Evolutionary conservation across 53 echinoderm and acorn worm genomes (phyloP).

Genomic region (Stichopus horrens): DNA sequence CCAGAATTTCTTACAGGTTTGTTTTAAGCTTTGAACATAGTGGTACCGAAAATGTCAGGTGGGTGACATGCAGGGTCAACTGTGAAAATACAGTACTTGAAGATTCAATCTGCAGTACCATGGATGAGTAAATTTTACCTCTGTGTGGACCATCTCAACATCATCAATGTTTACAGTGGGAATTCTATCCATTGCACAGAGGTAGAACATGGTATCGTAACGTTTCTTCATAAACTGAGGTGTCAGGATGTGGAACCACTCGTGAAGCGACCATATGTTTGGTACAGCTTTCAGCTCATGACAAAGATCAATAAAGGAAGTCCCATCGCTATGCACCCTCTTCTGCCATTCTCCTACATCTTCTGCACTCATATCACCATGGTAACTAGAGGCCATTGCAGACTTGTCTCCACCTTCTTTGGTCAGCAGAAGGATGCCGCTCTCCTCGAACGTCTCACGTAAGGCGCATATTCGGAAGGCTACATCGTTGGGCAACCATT

Average conservation of each 20-base stretch:
- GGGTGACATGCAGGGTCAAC: too few relatives aligned
- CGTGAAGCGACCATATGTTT: conserved; percentile 82
- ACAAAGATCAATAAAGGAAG: conserved; percentile 69
- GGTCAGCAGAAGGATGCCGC: conserved; percentile 69
- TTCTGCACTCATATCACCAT: background rate
- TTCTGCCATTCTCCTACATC: conserved; percentile 64
- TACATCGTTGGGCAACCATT: conserved; percentile 66
- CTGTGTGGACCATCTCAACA: conserved; percentile 65
- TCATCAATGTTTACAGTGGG: conserved; percentile 70
- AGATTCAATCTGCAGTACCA: too few relatives aligned
- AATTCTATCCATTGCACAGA: conserved; percentile 65
- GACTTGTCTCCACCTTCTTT: background rate
- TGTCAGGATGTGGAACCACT: conserved; percentile 86
- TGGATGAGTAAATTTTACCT: conserved; percentile 51
- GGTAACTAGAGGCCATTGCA: conserved; percentile 1
- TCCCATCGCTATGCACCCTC: conserved; percentile 64
- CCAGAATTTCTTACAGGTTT: too few relatives aligned
- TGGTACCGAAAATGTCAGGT: too few relatives aligned
- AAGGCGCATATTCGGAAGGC: conserved; percentile 91
- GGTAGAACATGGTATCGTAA: conserved; percentile 85
- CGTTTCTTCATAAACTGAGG: conserved; percentile 68
- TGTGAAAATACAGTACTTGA: too few relatives aligned
- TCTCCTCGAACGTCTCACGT: conserved; percentile 94
- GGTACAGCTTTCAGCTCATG: conserved; percentile 63
- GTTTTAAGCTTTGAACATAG: too few relatives aligned